phyloP scores from a whole-genome alignment of 1,140 invertebrate genomes.

The Aphaenogaster rudis region DNA sequence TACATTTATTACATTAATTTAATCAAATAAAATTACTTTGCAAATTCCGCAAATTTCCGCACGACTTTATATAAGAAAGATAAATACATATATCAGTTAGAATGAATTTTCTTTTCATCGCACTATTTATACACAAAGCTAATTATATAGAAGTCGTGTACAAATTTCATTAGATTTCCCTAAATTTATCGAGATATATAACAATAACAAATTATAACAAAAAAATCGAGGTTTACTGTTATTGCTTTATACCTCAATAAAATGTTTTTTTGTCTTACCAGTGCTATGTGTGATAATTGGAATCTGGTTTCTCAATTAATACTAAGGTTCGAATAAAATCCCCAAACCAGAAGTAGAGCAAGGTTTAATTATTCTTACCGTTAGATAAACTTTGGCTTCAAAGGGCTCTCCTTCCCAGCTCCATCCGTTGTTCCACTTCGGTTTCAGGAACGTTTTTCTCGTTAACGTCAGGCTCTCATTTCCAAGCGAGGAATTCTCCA shows the following conservation, averaged over 20 bases:
- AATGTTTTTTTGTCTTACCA: not conserved
- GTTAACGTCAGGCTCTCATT: slow-evolving; percentile 80
- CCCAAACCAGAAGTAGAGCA: not conserved
- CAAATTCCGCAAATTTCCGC: not conserved
- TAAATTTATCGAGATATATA: not conserved
- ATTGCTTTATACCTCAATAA: too few relatives aligned
- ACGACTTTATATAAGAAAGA: not conserved
- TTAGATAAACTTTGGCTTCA: slow-evolving; percentile 94
- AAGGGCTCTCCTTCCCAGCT: slow-evolving; percentile 95
- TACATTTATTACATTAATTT: slow-evolving; percentile 18
- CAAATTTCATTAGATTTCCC: not conserved
- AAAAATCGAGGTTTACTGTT: not conserved
- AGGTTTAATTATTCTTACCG: slow-evolving; percentile 89
- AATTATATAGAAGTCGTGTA: not conserved
- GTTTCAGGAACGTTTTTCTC: slow-evolving; percentile 87
- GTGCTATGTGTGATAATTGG: not conserved
- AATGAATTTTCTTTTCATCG: not conserved
- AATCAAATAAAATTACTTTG: not conserved
- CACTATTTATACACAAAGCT: not conserved
- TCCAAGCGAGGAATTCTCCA: slow-evolving; percentile 77
- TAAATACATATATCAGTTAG: not conserved
- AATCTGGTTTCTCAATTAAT: slow-evolving; percentile 4
- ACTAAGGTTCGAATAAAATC: slow-evolving; percentile 11
- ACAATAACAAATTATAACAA: not conserved
- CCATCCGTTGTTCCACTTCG: slow-evolving; percentile 97